Evolutionary conservation across 2,888 invertebrate genomes (phyloP).

Genomic region (Chouioia cunea): DNA sequence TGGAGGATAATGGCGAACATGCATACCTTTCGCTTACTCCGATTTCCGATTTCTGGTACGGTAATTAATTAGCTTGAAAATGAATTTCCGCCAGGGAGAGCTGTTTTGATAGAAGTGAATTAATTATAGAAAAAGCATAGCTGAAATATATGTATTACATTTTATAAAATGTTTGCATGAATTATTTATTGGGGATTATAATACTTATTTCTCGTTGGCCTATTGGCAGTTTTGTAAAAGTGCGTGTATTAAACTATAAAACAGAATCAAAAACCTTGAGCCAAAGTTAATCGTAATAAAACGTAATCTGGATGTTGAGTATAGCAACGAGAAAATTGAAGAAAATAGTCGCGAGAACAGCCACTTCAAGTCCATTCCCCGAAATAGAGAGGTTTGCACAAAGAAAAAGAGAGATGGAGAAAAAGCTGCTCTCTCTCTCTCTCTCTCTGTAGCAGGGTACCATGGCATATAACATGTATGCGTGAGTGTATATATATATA

Average conservation of each 20-base stretch:
- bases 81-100: slow-evolving; percentile 52
- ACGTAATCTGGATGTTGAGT: too few relatives aligned
- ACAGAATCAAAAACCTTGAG: too few relatives aligned
- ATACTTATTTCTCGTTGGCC: too few relatives aligned
- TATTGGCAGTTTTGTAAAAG: too few relatives aligned
- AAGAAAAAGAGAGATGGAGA: slow-evolving; percentile 5
- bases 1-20: slow-evolving; percentile 44
- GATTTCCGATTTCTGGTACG: slow-evolving; percentile 45
- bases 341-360: background rate
- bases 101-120: slow-evolving; percentile 47
- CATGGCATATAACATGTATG: background rate
- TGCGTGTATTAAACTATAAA: too few relatives aligned
- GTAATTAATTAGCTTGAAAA: slow-evolving; percentile 56
- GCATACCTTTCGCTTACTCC: slow-evolving; percentile 43
- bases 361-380: background rate
- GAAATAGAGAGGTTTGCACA: slow-evolving; percentile 33
- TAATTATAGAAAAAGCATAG: slow-evolving; percentile 34
- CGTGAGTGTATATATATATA: background rate
- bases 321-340: slow-evolving; percentile 20
- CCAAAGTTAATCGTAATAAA: too few relatives aligned
- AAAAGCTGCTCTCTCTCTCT: background rate
- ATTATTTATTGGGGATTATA: too few relatives aligned
- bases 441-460: background rate
- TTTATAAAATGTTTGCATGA: too few relatives aligned
- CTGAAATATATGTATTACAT: too few relatives aligned